phyloP scores from a whole-genome alignment of 2,888 invertebrate genomes.

The Azorinus chamasolen region DNA sequence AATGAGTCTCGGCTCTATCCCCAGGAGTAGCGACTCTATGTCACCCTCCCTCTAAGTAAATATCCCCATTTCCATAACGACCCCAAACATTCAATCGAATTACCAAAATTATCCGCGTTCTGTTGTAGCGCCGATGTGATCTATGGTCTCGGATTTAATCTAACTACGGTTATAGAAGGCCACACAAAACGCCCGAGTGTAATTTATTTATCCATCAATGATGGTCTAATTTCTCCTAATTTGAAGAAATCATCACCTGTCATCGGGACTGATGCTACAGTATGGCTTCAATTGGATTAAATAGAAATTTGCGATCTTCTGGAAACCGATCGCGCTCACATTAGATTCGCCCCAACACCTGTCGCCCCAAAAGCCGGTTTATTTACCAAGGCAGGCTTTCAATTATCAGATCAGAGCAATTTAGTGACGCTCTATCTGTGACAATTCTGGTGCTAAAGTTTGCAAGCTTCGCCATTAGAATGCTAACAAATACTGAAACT shows the following conservation, averaged over 20 bases:
- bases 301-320: constrained; percentile 41
- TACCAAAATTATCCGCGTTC: constrained; percentile 5
- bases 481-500: too few species aligned
- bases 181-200: constrained; percentile 41
- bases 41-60: constrained; percentile 11
- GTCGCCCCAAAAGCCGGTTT: constrained; percentile 26
- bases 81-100: constrained; percentile 12
- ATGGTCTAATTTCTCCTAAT: constrained; percentile 60
- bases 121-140: constrained; percentile 24
- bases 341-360: constrained; percentile 49
- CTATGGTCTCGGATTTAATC: constrained; percentile 50
- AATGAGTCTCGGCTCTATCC: not conserved
- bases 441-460: too few species aligned
- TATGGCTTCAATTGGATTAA: constrained; percentile 59
- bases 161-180: constrained; percentile 36
- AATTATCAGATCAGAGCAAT: too few species aligned
- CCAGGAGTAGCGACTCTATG: not conserved
- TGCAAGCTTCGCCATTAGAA: too few species aligned
- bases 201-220: constrained; percentile 53
- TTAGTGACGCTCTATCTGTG: too few species aligned
- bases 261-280: constrained; percentile 50
- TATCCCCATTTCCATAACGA: constrained; percentile 20
- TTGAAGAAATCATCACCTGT: constrained; percentile 48
- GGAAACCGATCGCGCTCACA: constrained; percentile 35
- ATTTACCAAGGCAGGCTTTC: constrained; percentile 12